Evolutionary conservation across 2,113 vertebrate species (phyloP).

Genomic region (Thunnus thynnus): DNA sequence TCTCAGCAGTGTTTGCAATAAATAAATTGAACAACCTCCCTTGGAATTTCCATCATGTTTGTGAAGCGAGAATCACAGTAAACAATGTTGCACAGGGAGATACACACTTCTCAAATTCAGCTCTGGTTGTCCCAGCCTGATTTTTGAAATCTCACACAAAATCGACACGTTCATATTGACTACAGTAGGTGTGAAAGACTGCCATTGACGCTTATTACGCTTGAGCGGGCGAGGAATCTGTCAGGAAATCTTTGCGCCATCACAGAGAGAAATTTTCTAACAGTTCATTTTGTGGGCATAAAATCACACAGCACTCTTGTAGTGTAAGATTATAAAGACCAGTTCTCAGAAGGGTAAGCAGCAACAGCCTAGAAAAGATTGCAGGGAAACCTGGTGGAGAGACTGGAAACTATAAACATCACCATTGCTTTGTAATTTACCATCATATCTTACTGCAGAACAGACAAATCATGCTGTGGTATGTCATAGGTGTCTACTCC

Average conservation of each 20-base stretch:
- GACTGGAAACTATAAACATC: constrained; percentile 34
- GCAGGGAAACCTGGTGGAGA: constrained; percentile 14
- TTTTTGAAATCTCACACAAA: constrained; percentile 29
- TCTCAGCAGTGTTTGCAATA: background rate
- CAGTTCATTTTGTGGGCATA: constrained; percentile 19
- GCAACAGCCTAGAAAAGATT: constrained; percentile 14
- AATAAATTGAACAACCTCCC: background rate
- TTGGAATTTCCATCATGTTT: background rate
- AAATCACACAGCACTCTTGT: constrained; percentile 8
- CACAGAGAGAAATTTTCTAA: constrained; percentile 19
- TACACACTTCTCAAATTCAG: background rate
- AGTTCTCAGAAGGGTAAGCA: background rate
- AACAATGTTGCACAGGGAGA: background rate
- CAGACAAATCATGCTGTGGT: constrained; percentile 34
- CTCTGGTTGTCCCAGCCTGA: background rate
- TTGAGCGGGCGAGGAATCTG: constrained; percentile 15
- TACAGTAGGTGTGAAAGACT: constrained; percentile 1
- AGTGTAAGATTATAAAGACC: constrained; percentile 18
- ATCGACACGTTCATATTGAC: background rate
- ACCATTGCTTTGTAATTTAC: constrained; percentile 41
- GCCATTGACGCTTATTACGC: constrained; percentile 12
- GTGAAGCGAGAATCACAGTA: background rate
- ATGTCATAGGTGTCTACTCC: constrained; percentile 41
- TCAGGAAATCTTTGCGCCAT: constrained; percentile 12
- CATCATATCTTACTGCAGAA: constrained; percentile 17